These are phyloP conservation scores for Grammomys surdaster DNA, from an alignment of 2,113 vertebrate genomes.

Conservation along the genomic window DNA sequence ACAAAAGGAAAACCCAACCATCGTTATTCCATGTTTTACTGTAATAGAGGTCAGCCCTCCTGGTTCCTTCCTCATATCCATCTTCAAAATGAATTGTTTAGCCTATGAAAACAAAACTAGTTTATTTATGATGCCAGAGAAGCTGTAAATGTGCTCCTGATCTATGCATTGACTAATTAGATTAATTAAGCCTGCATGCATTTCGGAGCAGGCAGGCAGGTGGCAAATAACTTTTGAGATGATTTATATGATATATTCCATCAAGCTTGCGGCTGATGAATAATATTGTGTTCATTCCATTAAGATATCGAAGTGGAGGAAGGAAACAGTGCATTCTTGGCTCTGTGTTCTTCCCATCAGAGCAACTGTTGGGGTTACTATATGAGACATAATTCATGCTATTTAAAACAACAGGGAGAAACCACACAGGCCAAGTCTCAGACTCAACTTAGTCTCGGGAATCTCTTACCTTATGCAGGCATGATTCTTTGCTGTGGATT, in stretches of 20 bases:
- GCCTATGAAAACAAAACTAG: slow-evolving; percentile 87
- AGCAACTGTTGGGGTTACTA: slow-evolving; percentile 36
- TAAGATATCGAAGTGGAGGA: slow-evolving; percentile 77
- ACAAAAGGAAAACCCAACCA: slow-evolving; percentile 72
- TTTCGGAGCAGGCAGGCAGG: slow-evolving; percentile 88
- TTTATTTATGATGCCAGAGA: slow-evolving; percentile 88
- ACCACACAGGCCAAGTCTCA: neutral
- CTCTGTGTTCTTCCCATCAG: slow-evolving; percentile 36
- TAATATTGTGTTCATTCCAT: slow-evolving; percentile 82
- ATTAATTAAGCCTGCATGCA: slow-evolving; percentile 89
- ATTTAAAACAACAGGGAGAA: neutral
- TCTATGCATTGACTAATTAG: slow-evolving; percentile 90
- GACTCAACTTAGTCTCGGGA: neutral
- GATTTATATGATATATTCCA: slow-evolving; percentile 85
- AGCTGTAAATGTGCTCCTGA: slow-evolving; percentile 87
- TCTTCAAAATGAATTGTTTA: slow-evolving; percentile 87
- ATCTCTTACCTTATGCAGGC: neutral
- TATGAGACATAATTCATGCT: slow-evolving; percentile 35
- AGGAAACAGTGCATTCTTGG: slow-evolving; percentile 80
- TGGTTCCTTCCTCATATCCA: slow-evolving; percentile 76
- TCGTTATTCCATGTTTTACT: slow-evolving; percentile 73
- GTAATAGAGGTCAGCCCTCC: slow-evolving; percentile 77
- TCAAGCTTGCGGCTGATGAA: slow-evolving; percentile 86
- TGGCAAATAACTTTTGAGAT: slow-evolving; percentile 88
- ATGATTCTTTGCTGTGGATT: slow-evolving; percentile 40